These are phyloP conservation scores for Petroica traversi DNA, from an alignment of 2,113 vertebrate genomes.

Conservation along the genomic window DNA sequence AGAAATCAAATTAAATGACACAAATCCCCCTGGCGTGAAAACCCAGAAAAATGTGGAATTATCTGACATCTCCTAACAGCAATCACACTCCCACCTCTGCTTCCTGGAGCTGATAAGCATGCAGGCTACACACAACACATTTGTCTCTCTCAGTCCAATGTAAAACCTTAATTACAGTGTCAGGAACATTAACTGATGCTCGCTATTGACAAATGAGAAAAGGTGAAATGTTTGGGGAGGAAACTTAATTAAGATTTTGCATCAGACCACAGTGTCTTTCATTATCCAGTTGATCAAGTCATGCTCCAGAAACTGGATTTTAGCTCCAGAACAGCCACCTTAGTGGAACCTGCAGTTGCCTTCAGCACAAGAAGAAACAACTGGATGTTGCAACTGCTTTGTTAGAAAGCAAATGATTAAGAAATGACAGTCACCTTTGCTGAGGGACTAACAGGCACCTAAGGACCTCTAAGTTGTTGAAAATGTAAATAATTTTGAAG, in stretches of 20 bases:
- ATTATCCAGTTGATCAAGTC: background rate
- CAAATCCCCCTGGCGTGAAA: background rate
- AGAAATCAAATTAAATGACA: background rate
- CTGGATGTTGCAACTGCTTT: background rate
- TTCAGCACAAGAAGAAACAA: background rate
- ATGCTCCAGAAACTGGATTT: background rate
- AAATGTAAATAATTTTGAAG: background rate
- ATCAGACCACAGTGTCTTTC: background rate
- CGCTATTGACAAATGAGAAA: background rate
- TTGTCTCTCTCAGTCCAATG: background rate
- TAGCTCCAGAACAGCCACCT: background rate
- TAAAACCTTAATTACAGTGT: background rate
- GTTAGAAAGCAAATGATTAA: background rate
- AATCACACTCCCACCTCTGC: background rate
- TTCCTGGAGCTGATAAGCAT: background rate
- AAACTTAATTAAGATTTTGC: conserved; percentile 19
- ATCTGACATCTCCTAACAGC: background rate
- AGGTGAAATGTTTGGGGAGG: conserved; percentile 35
- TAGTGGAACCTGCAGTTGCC: background rate
- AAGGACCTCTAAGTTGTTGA: background rate
- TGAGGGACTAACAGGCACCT: background rate
- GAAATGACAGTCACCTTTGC: background rate
- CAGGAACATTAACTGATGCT: conserved; percentile 4
- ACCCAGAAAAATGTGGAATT: background rate
- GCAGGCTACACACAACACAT: background rate